These are phyloP conservation scores for Ophion ellenae DNA, from an alignment of 2,888 invertebrate species.

Conservation along the genomic window DNA sequence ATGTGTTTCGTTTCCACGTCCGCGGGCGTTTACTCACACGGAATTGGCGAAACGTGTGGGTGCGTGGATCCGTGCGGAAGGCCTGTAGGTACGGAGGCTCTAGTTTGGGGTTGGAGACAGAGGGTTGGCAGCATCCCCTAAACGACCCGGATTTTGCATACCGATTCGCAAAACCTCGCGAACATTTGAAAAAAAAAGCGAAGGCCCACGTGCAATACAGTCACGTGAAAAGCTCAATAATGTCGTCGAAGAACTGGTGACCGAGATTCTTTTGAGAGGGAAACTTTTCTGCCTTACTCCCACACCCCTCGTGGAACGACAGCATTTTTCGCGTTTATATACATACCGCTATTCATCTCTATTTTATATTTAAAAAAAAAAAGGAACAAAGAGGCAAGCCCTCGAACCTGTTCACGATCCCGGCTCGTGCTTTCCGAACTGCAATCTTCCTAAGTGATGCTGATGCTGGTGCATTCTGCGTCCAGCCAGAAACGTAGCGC, in stretches of 20 bases:
- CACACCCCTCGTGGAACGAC: neutral
- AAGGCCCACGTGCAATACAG: neutral
- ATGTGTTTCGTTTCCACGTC: constrained; percentile 44
- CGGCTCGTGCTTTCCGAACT: constrained; percentile 49
- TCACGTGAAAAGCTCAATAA: constrained; percentile 16
- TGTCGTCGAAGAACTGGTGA: constrained; percentile 13
- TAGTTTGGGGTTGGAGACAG: too few relatives aligned
- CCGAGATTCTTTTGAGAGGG: constrained; percentile 42
- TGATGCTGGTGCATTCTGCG: constrained; percentile 44
- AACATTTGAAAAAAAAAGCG: constrained; percentile 37
- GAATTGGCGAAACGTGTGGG: neutral
- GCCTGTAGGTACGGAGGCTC: neutral
- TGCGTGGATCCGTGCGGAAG: neutral
- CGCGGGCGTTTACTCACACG: constrained; percentile 3
- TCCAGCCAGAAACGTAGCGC: constrained; percentile 22
- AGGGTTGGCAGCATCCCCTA: constrained; percentile 24
- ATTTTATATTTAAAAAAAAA: constrained; percentile 11
- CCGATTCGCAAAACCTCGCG: constrained; percentile 26
- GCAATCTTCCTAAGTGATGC: constrained; percentile 65
- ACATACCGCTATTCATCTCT: neutral
- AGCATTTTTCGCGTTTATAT: constrained; percentile 6
- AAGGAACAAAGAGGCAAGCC: constrained; percentile 14
- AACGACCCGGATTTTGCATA: constrained; percentile 5
- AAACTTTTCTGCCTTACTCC: constrained; percentile 9
- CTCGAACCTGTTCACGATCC: constrained; percentile 29